phyloP scores from a whole-genome alignment of 2,888 invertebrate species.

The Xanthorhoe designata region DNA sequence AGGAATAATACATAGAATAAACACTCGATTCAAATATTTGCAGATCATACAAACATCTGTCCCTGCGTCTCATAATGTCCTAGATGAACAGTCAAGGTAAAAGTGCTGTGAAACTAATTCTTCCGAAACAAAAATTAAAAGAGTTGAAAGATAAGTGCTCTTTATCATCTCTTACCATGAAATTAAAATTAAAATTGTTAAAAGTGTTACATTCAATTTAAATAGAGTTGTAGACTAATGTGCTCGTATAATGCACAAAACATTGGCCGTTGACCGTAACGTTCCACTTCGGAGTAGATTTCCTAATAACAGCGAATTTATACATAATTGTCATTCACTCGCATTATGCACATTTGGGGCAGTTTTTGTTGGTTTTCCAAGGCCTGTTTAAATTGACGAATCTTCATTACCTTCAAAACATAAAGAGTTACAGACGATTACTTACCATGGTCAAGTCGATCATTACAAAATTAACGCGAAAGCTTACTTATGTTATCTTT shows the following conservation, averaged over 20 bases:
- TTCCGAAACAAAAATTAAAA: not conserved
- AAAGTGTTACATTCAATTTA: too few species aligned
- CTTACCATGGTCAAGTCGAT: not conserved
- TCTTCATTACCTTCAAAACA: not conserved
- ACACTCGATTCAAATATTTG: too few species aligned
- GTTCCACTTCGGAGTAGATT: constrained; percentile 45
- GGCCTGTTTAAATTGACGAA: constrained; percentile 11
- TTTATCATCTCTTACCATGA: not conserved
- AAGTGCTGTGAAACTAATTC: not conserved
- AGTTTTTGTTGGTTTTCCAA: constrained; percentile 29
- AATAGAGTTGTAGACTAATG: constrained; percentile 9
- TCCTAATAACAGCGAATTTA: constrained; percentile 46
- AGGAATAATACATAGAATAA: too few species aligned
- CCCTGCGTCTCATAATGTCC: too few species aligned
- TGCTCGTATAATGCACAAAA: constrained; percentile 29
- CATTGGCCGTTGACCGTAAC: constrained; percentile 43
- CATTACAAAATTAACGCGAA: not conserved
- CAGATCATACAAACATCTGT: too few species aligned
- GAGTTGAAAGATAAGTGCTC: too few species aligned
- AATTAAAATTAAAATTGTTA: not conserved
- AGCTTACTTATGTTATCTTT: too few species aligned
- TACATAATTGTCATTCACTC: constrained; percentile 45
- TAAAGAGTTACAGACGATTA: not conserved
- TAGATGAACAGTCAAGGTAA: not conserved
- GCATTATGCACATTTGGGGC: constrained; percentile 45